Base-by-base conservation (phyloP, 92 coral and sea anemone species). In the Isaurus tuberculatus region DNA sequence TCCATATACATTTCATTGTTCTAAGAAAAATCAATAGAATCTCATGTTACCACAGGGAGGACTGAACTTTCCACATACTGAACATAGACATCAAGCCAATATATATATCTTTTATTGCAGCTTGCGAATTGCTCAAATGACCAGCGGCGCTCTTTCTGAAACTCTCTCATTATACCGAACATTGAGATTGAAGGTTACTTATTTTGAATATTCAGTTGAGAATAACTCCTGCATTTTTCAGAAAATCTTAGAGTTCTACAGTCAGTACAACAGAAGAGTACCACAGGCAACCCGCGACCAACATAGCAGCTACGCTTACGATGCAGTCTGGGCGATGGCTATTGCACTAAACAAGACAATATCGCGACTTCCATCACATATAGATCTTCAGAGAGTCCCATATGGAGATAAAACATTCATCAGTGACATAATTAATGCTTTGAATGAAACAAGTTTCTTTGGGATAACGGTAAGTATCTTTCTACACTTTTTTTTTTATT, bases 241-340 rank as follows among this genome's bases (percentile, higher is more conserved):
- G 98, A 93, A 92, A 17, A 94, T 93, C 2, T 36, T 46, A 11
- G 86, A 91, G 53, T 91, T 86, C 83, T 57, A 84, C 25, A 65
- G 27, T 31, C 87, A 92, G 58, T 93, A 93, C 86, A 36, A 93
- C 60, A 28, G 55, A 9, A 89, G 61, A 48, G 95, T 93, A 27
- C 69, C 84, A n/a, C 51, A 17, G 57, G 40, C 53, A 8, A 48
- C 43, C 25, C 86, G 85, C 33, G 98, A 93, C 48, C 74, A 7
- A 22, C 95, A 91, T 36, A 79, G 93, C 29, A 75, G 95, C 34
- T 93, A 86, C 81, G 88, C 90, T 3, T 91, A 93, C 65, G 98
- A 93, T 81, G 95, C 98, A 25, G 85, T 93, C 26, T 93, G 98
- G 98, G 74, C 98, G 61, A 91, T 93, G 92, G 98, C 98, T 67